These are phyloP conservation scores for Takifugu rubripes DNA, from an alignment of 2,797 vertebrate species.

Conservation along the genomic window DNA sequence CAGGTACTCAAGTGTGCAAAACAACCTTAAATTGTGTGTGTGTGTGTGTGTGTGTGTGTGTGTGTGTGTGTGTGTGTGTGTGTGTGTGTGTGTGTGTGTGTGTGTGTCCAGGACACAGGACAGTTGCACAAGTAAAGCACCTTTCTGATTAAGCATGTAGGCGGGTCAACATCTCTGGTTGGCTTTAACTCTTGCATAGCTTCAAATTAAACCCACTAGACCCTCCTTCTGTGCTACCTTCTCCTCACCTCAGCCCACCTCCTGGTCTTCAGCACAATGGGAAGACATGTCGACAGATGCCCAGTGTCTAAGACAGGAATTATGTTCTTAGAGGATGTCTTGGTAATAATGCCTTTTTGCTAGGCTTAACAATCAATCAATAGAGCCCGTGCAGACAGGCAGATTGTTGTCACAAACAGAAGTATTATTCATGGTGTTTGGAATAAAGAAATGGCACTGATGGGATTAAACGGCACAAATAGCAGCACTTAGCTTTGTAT, in stretches of 20 bases:
- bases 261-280: slow-evolving; percentile 54
- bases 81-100: too few species aligned
- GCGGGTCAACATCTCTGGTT: slow-evolving; percentile 70
- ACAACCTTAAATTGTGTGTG: too few species aligned
- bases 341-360: slow-evolving; percentile 65
- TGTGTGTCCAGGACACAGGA: slow-evolving; percentile 24
- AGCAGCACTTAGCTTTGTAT: slow-evolving; percentile 59
- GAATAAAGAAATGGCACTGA: slow-evolving; percentile 32
- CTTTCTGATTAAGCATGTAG: slow-evolving; percentile 74
- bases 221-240: slow-evolving; percentile 54
- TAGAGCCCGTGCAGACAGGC: background rate
- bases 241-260: slow-evolving; percentile 65
- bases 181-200: slow-evolving; percentile 55
- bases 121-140: slow-evolving; percentile 36
- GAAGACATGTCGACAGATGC: slow-evolving; percentile 82
- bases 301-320: slow-evolving; percentile 79
- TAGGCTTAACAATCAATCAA: slow-evolving; percentile 12
- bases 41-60: too few species aligned
- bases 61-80: too few species aligned
- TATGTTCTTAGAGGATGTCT: slow-evolving; percentile 80
- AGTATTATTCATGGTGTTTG: slow-evolving; percentile 11
- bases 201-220: slow-evolving; percentile 74
- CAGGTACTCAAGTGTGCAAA: too few species aligned
- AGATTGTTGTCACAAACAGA: slow-evolving; percentile 1
- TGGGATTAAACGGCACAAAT: slow-evolving; percentile 38